These are phyloP conservation scores for Acanthisitta chloris DNA, from an alignment of 2,113 vertebrate genomes.

Conservation along the genomic window DNA sequence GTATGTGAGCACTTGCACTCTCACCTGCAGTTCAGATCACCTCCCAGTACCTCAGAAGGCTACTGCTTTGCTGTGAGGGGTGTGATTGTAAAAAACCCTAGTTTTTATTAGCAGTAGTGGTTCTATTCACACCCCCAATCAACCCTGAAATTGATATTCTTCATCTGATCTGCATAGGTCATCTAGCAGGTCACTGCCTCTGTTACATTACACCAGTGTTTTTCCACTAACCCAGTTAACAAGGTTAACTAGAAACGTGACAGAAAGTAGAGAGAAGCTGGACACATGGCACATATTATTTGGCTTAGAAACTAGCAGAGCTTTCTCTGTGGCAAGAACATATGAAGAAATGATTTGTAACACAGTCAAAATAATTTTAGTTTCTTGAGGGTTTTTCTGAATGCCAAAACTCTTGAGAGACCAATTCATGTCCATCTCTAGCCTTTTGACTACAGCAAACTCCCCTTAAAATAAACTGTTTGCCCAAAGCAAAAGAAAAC, in stretches of 20 bases:
- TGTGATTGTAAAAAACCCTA: background rate
- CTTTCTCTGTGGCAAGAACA: background rate
- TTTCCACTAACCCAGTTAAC: slow-evolving; percentile 40
- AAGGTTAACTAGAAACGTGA: slow-evolving; percentile 54
- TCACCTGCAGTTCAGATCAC: background rate
- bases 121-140: background rate
- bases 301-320: background rate
- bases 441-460: background rate
- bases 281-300: slow-evolving; percentile 48
- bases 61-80: background rate
- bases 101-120: background rate
- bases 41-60: background rate
- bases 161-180: slow-evolving; percentile 57
- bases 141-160: slow-evolving; percentile 56
- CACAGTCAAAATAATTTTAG: slow-evolving; percentile 6
- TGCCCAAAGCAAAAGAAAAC: background rate
- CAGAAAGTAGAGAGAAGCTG: background rate
- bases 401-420: background rate
- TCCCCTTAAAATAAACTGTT: background rate
- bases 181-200: slow-evolving; percentile 30
- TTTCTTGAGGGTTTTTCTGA: background rate
- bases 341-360: background rate
- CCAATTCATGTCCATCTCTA: background rate
- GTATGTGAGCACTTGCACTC: background rate
- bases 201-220: slow-evolving; percentile 49